phyloP scores from a whole-genome alignment of 2,888 invertebrate genomes.

The Acanthosepion esculentum region DNA sequence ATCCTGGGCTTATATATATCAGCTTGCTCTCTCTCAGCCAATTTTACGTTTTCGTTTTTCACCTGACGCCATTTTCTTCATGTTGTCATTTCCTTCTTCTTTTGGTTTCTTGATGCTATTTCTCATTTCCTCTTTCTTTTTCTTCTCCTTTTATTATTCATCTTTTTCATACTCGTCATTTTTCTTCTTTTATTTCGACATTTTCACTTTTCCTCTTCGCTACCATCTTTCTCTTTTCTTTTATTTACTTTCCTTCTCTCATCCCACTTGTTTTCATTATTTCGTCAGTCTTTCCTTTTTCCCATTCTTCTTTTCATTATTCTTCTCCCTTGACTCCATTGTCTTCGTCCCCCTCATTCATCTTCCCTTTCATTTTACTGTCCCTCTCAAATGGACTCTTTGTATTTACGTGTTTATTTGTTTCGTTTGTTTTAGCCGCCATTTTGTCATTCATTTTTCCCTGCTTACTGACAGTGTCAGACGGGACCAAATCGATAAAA shows the following conservation, averaged over 20 bases:
- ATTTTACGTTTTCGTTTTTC: not conserved
- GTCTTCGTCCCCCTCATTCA: not conserved
- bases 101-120: not conserved
- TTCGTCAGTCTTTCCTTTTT: not conserved
- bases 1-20: no score
- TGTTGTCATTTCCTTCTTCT: not conserved
- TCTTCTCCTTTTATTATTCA: not conserved
- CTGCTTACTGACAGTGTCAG: slow-evolving; percentile 23
- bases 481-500: not conserved
- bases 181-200: no score
- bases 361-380: not conserved
- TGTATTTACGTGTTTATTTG: not conserved
- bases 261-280: not conserved
- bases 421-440: not conserved
- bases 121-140: not conserved
- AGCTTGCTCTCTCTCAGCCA: no score
- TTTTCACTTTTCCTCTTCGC: not conserved
- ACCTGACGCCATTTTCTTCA: no score
- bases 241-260: not conserved
- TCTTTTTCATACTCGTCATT: fast-evolving
- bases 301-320: not conserved
- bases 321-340: not conserved
- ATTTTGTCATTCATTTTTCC: slow-evolving; percentile 1
- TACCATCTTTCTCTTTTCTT: not conserved
- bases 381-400: not conserved